Evolutionary conservation across 2,888 invertebrate species (phyloP).

Genomic region (Conistra vaccinii): DNA sequence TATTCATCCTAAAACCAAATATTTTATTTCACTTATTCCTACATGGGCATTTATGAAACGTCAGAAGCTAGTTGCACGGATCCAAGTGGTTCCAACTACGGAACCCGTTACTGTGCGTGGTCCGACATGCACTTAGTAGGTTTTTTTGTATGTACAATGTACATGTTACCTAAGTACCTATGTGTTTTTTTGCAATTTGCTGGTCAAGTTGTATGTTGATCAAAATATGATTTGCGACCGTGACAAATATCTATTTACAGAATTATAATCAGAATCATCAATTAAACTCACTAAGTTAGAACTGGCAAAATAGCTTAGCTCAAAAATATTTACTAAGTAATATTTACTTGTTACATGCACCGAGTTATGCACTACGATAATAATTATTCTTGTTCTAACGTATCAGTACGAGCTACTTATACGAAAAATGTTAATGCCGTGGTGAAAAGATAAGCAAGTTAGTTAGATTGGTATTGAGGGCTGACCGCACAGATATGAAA

Average conservation of each 20-base stretch:
- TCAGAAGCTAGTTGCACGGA: neutral
- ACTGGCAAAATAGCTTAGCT: neutral
- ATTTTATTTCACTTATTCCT: neutral
- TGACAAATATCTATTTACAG: too few relatives aligned
- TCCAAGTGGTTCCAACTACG: neutral
- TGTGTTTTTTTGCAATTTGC: neutral
- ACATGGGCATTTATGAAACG: neutral
- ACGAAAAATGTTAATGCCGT: neutral
- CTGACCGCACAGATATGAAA: conserved; percentile 15
- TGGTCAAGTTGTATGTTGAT: neutral
- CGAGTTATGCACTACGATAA: neutral
- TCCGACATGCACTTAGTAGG: neutral
- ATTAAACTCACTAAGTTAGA: neutral
- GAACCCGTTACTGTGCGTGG: neutral
- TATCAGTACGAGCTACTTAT: neutral
- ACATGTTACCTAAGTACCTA: too few relatives aligned
- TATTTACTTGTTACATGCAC: neutral
- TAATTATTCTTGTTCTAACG: conserved; percentile 4
- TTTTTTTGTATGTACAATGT: neutral
- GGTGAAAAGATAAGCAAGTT: conserved; percentile 17
- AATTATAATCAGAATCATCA: neutral
- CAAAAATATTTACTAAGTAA: neutral
- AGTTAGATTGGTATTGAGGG: conserved; percentile 8
- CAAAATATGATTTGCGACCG: too few relatives aligned
- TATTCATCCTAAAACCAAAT: neutral